Evolutionary conservation across 2,113 vertebrate genomes (phyloP), one percentile per base, ranked within the genome.

Genomic region (Callochromis pleurospilus): DNA sequence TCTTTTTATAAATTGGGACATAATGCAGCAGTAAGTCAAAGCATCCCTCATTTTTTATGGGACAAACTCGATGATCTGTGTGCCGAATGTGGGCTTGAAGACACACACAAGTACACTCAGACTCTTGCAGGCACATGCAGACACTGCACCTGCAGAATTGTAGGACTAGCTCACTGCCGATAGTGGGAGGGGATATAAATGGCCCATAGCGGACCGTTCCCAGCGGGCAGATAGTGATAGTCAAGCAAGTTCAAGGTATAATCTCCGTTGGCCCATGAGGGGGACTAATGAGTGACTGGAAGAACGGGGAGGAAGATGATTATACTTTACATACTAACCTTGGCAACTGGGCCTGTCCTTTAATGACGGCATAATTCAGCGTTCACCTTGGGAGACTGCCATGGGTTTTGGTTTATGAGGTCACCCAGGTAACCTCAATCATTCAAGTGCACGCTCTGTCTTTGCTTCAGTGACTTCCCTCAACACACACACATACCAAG

Each of bases 281-380:
- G 91, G 92, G 94, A 93, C 95, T 96, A 96, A 97, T 96, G 95
- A 96, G 94, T 88, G 93, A 96, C 91, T 95, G 96, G 94, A 93
- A 89, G 92, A 94, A 92, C 92, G 91, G 89, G 89, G 92, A 91
- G 89, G 95, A 91, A 82, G 95, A 96, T 95, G 95, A 96, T 96
- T 96, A 95, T 95, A 95, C 95, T 96, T 96, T 97, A 96, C 96
- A 96, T 97, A 96, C 95, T 95, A 97, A 97, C 96, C 96, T 97
- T 97, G 96, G 95, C 95, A 95, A 95, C 94, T 92, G 86, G 93
- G 91, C 91, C 93, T 95, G 95, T 96, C 96, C 96, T 96, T 96
- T 97, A 97, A 97, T 96, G 96, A 96, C 92, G 93, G 95, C 96
- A 96, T 97, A 96, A 97, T 96, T 97, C 96, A 96, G 95, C 93